phyloP scores from a whole-genome alignment of 2,797 vertebrate species.

The Rachycentron canadum region DNA sequence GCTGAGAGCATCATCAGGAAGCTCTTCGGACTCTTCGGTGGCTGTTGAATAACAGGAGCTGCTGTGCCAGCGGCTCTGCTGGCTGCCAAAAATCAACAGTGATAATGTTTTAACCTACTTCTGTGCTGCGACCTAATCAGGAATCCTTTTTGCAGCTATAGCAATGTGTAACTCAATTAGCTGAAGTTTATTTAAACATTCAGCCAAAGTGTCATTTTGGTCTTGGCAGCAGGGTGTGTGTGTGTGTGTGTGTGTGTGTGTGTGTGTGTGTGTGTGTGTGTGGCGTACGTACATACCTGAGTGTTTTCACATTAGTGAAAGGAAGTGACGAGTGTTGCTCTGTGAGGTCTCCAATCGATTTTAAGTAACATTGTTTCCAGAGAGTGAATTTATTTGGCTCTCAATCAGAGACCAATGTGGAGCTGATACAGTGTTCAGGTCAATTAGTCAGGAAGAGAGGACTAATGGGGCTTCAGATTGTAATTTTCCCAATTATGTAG shows the following conservation, averaged over 20 bases:
- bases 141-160: conserved; percentile 32
- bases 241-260: background rate
- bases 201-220: conserved; percentile 37
- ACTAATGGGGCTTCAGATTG: background rate
- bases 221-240: conserved; percentile 21
- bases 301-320: background rate
- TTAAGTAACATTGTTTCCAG: background rate
- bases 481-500: conserved; percentile 6
- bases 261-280: conserved; percentile 5
- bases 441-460: background rate
- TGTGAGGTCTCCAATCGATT: background rate
- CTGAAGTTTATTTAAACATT: conserved; percentile 51
- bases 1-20: conserved; percentile 5
- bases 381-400: background rate
- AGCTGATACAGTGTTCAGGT: background rate
- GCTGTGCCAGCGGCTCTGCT: conserved; percentile 27
- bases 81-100: conserved; percentile 20
- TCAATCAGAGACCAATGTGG: background rate
- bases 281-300: too few species aligned
- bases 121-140: conserved; percentile 31
- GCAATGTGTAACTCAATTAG: conserved; percentile 39
- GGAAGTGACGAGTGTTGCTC: conserved; percentile 13
- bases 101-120: conserved; percentile 55
- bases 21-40: conserved; percentile 14
- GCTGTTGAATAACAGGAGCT: conserved; percentile 29